Evolutionary conservation across 2,113 vertebrate species (phyloP).

Genomic region (Chroicocephalus ridibundus): DNA sequence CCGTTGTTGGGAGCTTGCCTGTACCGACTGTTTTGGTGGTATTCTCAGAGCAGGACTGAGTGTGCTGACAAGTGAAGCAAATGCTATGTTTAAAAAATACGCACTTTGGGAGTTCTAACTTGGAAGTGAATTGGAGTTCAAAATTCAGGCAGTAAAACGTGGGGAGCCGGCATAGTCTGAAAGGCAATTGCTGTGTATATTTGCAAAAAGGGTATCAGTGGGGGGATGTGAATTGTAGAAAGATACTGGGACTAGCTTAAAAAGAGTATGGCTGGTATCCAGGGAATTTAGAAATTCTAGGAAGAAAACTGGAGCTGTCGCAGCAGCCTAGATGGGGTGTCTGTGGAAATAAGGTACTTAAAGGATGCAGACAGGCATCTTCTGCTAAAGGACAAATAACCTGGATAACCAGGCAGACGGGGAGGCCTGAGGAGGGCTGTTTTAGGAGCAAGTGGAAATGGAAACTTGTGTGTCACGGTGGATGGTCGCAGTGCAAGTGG

Average conservation of each 20-base stretch:
- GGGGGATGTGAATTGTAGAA: not conserved
- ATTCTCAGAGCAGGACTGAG: constrained; percentile 7
- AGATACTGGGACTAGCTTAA: constrained; percentile 32
- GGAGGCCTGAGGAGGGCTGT: not conserved
- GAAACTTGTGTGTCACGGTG: not conserved
- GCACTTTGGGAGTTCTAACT: constrained; percentile 5
- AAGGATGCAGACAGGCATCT: constrained; percentile 7
- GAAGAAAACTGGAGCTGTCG: constrained; percentile 40
- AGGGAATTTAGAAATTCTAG: constrained; percentile 27
- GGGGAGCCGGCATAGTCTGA: constrained; percentile 9
- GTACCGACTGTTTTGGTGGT: not conserved
- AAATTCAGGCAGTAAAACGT: constrained; percentile 8
- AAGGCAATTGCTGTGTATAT: constrained; percentile 7
- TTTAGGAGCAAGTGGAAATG: not conserved
- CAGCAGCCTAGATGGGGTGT: constrained; percentile 15
- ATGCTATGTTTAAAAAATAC: constrained; percentile 31
- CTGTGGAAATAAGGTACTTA: constrained; percentile 21
- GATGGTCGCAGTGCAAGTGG: not conserved
- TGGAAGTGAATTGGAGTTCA: constrained; percentile 3
- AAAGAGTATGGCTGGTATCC: constrained; percentile 18
- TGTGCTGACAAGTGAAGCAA: constrained; percentile 30
- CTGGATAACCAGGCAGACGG: not conserved
- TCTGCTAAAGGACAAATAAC: not conserved
- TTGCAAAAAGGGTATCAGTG: not conserved
- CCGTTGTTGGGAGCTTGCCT: not conserved